Evolutionary conservation across 2,888 invertebrate genomes (phyloP).

Genomic region (Ptychoptera contaminata): DNA sequence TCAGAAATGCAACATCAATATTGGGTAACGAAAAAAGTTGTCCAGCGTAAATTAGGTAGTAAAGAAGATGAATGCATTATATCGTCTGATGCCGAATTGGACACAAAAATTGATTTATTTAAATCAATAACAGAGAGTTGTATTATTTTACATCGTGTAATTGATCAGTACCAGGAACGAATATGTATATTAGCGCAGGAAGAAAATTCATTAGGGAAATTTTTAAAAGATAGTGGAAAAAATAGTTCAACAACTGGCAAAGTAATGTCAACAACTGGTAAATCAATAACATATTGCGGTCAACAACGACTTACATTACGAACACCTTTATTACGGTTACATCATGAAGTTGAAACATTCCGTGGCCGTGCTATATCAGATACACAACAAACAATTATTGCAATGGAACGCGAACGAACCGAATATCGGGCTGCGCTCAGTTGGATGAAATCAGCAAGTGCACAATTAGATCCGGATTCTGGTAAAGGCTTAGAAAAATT

Average conservation of each 20-base stretch:
- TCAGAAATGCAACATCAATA: conserved; percentile 82
- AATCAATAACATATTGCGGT: conserved; percentile 75
- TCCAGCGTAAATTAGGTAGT: conserved; percentile 81
- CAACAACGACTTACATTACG: conserved; percentile 82
- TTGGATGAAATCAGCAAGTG: conserved; percentile 98
- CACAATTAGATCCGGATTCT: conserved; percentile 92
- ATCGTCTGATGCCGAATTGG: conserved; percentile 89
- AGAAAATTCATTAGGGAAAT: conserved; percentile 86
- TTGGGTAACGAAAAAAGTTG: conserved; percentile 95
- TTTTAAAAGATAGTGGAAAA: conserved; percentile 86
- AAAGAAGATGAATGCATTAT: conserved; percentile 97
- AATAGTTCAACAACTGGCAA: conserved; percentile 72
- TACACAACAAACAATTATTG: conserved; percentile 74
- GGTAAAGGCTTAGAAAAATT: conserved; percentile 91
- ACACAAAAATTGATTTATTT: conserved; percentile 88
- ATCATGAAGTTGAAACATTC: conserved; percentile 96
- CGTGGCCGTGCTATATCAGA: conserved; percentile 86
- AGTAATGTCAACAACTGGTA: conserved; percentile 69
- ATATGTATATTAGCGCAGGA: conserved; percentile 87
- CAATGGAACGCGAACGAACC: conserved; percentile 89
- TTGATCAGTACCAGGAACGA: conserved; percentile 88
- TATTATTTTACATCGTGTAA: conserved; percentile 66
- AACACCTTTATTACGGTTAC: conserved; percentile 71
- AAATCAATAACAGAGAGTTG: conserved; percentile 86
- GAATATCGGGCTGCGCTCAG: conserved; percentile 89